Evolutionary conservation across 2,888 invertebrate genomes (phyloP), one percentile per base, ranked within the genome.

Genomic region (Rhamphomyia laevipes): DNA sequence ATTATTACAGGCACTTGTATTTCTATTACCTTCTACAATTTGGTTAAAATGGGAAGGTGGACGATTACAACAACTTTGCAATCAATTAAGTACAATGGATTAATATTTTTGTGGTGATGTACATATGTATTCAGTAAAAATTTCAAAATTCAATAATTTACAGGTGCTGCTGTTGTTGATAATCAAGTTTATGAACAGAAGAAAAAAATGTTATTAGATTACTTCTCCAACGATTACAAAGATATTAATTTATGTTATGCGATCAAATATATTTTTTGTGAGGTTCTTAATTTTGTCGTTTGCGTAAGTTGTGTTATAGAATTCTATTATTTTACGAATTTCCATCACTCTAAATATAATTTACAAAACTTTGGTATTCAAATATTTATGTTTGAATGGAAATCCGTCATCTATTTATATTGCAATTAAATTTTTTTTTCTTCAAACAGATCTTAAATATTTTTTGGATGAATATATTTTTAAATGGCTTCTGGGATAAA

Each of bases 271-370:
- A 74, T 80, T 37, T 66, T 82, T 56, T 87, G 86, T 59, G 88
- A 89, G 68, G 53, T 82, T 9, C 70, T 85, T 50, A 88, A 89
- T 66, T 77, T 87, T 57, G 31, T 74, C 30, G 86, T 86, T 68
- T 82, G 82, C 66, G 83, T 84, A 69, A 77, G 81, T 70, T n/a
- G 13, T 35, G 4, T 13, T 35, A 35, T n/a, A 33, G 33, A 21
- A 3, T n/a, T n/a, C n/a, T n/a, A n/a, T n/a, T n/a, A n/a, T n/a
- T n/a, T n/a, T n/a, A n/a, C 21, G 3, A 21, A 21, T 21, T 21
- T 21, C 21, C 21, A 33, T 33, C 11, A 40, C 15, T 2, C 16
- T 18, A 17, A 17, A 40, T 13, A 40, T 3, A 18, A n/a, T 38
- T 7, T 38, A 9, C 38, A 17, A 16, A 18, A 12, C 3, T 40